These are phyloP conservation scores for Chrysolina oricalcia DNA, from an alignment of 2,888 invertebrate species.

Conservation along the genomic window DNA sequence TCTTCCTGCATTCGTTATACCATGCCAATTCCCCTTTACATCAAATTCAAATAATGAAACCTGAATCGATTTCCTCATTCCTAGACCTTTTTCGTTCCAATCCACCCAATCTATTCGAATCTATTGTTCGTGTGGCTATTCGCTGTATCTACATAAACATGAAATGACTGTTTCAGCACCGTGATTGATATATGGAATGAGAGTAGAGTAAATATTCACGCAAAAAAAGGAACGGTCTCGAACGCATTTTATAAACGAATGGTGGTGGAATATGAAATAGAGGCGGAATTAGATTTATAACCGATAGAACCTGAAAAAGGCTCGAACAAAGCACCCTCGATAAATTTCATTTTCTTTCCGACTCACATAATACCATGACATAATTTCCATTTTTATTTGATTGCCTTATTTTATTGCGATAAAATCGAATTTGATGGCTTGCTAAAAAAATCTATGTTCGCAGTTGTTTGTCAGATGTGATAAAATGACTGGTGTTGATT, in stretches of 20 bases:
- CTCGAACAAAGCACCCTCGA: constrained; percentile 13
- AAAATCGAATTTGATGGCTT: neutral
- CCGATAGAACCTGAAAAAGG: constrained; percentile 29
- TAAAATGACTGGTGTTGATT: neutral
- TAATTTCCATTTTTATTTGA: constrained; percentile 32
- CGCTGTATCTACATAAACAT: constrained; percentile 10
- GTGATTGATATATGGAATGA: constrained; percentile 14
- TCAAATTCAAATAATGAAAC: neutral
- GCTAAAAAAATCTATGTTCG: neutral
- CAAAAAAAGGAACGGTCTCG: constrained; percentile 23
- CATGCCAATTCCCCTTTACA: neutral
- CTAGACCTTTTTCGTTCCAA: neutral
- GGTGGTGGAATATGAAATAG: constrained; percentile 32
- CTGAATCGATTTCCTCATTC: neutral
- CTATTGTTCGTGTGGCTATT: constrained; percentile 8
- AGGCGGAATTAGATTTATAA: constrained; percentile 29
- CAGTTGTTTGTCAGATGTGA: neutral
- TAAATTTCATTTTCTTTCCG: constrained; percentile 26
- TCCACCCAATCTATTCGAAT: neutral
- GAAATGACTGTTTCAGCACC: constrained; percentile 17
- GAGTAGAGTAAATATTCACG: constrained; percentile 27
- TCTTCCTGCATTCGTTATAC: neutral
- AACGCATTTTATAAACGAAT: constrained; percentile 35
- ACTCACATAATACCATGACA: constrained; percentile 24
- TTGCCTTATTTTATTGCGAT: constrained; percentile 22